Evolutionary conservation across 2,888 invertebrate genomes (phyloP).

Genomic region (Spilosoma lubricipeda): DNA sequence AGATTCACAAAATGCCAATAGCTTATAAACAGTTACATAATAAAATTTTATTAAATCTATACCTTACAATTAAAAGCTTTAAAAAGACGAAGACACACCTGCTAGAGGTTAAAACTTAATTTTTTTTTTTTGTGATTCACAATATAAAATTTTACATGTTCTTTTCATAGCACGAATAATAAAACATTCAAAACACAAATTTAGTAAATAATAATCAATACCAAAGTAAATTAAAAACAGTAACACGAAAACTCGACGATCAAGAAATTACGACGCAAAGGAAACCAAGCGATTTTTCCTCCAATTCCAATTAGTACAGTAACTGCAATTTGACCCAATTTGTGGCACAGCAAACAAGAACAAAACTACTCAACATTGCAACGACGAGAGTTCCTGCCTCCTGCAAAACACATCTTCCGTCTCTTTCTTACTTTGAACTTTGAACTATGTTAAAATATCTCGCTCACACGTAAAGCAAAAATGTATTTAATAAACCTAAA

Average conservation of each 20-base stretch:
- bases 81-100: no score
- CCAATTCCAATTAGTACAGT: constrained; percentile 44
- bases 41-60: no score
- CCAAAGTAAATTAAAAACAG: neutral
- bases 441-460: neutral
- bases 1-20: no score
- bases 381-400: constrained; percentile 6
- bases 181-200: neutral
- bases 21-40: no score
- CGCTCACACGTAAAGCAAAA: neutral
- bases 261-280: constrained; percentile 13
- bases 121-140: no score
- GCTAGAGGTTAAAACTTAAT: no score
- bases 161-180: neutral
- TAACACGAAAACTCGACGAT: neutral
- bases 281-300: constrained; percentile 30
- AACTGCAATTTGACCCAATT: constrained; percentile 40
- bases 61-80: no score
- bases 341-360: constrained; percentile 31
- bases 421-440: constrained; percentile 4
- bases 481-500: neutral
- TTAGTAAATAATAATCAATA: neutral
- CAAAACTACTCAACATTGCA: constrained; percentile 21
- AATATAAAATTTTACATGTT: no score
- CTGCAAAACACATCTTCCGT: constrained; percentile 13